Conservation (phyloP, 2,797 vertebrate species). For the Phalloptychus januarius region DNA sequence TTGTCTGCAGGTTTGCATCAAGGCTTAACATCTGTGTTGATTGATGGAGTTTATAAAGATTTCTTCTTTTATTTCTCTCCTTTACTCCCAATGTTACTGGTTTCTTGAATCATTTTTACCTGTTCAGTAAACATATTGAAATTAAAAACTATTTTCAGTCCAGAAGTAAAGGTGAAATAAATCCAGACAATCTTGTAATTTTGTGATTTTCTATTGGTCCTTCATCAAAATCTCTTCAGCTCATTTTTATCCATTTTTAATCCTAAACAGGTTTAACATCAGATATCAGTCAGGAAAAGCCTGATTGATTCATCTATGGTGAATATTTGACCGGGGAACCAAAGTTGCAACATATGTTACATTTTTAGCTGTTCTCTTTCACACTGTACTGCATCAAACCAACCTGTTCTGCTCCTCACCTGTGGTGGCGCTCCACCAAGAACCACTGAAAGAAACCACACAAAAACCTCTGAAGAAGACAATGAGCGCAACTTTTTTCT, state of each 20-base stretch:
- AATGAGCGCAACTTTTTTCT: no score
- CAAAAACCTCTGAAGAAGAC: no score
- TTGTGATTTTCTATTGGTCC: not conserved
- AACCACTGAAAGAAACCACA: no score
- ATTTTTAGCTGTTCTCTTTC: no score
- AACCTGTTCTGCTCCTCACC: no score
- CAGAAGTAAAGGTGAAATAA: not conserved
- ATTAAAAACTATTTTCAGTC: not conserved
- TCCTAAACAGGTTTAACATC: not conserved
- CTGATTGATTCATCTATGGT: not conserved
- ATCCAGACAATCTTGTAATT: not conserved
- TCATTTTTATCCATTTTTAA: not conserved
- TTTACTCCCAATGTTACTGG: not conserved
- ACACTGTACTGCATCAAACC: no score
- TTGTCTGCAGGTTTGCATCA: conserved; percentile 2
- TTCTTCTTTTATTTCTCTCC: not conserved
- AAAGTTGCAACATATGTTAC: no score
- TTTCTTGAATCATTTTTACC: not conserved
- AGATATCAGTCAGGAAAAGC: not conserved
- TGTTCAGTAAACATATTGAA: not conserved
- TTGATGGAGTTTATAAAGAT: not conserved
- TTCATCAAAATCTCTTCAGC: not conserved
- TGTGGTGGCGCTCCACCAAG: no score
- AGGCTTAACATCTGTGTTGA: not conserved
- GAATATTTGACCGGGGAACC: not conserved